Evolutionary conservation across 2,888 invertebrate species (phyloP).

Genomic region (Eupeodes luniger): DNA sequence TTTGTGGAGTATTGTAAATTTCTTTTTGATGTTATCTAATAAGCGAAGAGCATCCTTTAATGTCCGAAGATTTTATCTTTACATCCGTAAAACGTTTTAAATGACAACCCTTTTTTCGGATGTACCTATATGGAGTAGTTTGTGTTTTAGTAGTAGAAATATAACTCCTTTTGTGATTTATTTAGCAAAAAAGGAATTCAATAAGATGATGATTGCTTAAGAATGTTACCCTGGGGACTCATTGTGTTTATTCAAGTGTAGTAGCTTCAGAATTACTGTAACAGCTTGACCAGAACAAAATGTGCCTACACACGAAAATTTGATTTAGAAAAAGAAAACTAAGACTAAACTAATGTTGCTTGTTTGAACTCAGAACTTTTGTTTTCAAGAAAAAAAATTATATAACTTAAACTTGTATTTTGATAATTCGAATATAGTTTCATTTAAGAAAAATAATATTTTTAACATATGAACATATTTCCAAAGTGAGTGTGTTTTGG

Average conservation of each 20-base stretch:
- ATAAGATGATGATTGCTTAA: slow-evolving; percentile 55
- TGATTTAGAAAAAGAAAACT: neutral
- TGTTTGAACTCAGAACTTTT: no score
- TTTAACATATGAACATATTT: no score
- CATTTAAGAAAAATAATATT: no score
- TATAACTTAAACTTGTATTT: no score
- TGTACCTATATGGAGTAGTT: neutral
- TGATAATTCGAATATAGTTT: no score
- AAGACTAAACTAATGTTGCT: no score
- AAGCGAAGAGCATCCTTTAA: slow-evolving; percentile 46
- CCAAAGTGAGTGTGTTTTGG: no score
- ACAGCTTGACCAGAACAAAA: slow-evolving; percentile 6
- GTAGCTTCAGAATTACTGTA: slow-evolving; percentile 1
- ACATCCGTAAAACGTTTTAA: slow-evolving; percentile 46
- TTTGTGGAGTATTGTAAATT: slow-evolving; percentile 60
- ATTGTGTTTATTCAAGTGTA: slow-evolving; percentile 41
- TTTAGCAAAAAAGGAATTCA: slow-evolving; percentile 42
- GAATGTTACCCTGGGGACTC: slow-evolving; percentile 30
- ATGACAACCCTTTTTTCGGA: slow-evolving; percentile 60
- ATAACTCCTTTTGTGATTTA: slow-evolving; percentile 54
- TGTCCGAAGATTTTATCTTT: slow-evolving; percentile 56
- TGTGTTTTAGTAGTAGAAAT: neutral
- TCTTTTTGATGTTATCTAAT: slow-evolving; percentile 72
- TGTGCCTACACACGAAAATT: neutral
- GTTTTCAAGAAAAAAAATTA: no score